Conservation (phyloP, 2,797 vertebrate species). For the Mycteria americana region DNA sequence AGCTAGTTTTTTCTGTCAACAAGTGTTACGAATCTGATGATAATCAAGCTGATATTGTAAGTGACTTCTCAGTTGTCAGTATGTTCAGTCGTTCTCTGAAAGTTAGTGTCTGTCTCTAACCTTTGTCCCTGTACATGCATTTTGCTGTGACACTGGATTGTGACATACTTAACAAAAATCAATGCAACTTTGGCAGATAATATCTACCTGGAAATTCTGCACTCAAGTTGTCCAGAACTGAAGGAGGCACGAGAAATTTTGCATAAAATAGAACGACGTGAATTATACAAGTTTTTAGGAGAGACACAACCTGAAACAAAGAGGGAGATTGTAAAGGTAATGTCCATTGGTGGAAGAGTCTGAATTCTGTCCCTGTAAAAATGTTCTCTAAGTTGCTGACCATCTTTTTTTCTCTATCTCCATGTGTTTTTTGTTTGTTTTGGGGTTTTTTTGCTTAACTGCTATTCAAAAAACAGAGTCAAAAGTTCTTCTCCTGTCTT, state of each 20-base stretch:
- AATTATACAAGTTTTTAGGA: conserved; percentile 90
- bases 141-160: not conserved
- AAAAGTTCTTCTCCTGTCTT: not conserved
- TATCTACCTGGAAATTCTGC: conserved; percentile 88
- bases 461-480: not conserved
- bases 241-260: conserved; percentile 81
- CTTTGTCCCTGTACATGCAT: not conserved
- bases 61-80: not conserved
- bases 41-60: not conserved
- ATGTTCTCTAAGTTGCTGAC: not conserved
- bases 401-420: not conserved
- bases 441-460: not conserved
- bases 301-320: conserved; percentile 78
- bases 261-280: conserved; percentile 80
- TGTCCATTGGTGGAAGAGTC: not conserved
- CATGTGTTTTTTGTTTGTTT: not conserved
- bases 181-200: conserved; percentile 78
- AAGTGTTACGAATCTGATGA: not conserved
- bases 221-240: conserved; percentile 80
- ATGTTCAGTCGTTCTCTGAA: not conserved
- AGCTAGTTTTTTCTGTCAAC: not conserved
- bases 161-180: not conserved
- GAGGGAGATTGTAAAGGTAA: conserved; percentile 74
- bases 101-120: not conserved
- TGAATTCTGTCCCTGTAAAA: not conserved